Percentiles rank a stretch among this genome's conserved stretches.
phyloP scores from a whole-genome alignment of 2,113 vertebrate species.

The Oryzias celebensis region DNA sequence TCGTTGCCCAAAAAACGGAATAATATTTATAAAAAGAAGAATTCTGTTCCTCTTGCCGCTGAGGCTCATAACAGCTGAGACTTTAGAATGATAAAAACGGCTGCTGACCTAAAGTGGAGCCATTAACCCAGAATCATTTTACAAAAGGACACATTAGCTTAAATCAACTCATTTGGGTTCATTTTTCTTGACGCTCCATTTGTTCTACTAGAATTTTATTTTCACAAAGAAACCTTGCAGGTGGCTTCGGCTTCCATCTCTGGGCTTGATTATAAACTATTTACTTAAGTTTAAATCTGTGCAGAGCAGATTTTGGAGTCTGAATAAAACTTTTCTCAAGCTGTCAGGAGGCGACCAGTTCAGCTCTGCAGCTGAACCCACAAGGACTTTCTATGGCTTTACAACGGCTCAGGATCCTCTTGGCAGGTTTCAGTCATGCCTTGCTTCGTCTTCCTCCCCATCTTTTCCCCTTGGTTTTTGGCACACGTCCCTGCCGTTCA shows the following conservation, averaged over 20 bases:
- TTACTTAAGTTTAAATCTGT: conserved; percentile 26
- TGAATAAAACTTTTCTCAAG: conserved; percentile 36
- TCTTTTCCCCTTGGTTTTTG: conserved; percentile 41
- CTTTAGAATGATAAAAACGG: conserved; percentile 5
- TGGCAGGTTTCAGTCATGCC: conserved; percentile 50
- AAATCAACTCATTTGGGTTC: conserved; percentile 29
- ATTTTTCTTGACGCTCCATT: conserved; percentile 1
- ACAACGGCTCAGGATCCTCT: conserved; percentile 27
- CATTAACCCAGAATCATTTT: conserved; percentile 32
- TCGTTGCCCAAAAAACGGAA: no score
- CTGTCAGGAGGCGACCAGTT: conserved; percentile 51
- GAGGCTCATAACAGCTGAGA: conserved; percentile 15
- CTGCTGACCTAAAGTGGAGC: conserved; percentile 14
- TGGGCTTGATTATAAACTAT: conserved; percentile 47
- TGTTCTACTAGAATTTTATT: background rate
- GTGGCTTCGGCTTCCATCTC: conserved; percentile 39
- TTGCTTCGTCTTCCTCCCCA: conserved; percentile 24
- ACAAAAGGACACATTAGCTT: conserved; percentile 48
- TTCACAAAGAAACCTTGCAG: no score
- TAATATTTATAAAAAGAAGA: no score
- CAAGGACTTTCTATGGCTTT: conserved; percentile 26
- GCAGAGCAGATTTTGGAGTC: conserved; percentile 13
- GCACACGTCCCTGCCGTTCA: conserved; percentile 62
- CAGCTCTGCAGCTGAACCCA: conserved; percentile 50
- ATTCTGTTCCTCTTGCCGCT: conserved; percentile 19